Base-by-base conservation (phyloP, 2,888 invertebrate species). In the Sipunculus nudus region DNA sequence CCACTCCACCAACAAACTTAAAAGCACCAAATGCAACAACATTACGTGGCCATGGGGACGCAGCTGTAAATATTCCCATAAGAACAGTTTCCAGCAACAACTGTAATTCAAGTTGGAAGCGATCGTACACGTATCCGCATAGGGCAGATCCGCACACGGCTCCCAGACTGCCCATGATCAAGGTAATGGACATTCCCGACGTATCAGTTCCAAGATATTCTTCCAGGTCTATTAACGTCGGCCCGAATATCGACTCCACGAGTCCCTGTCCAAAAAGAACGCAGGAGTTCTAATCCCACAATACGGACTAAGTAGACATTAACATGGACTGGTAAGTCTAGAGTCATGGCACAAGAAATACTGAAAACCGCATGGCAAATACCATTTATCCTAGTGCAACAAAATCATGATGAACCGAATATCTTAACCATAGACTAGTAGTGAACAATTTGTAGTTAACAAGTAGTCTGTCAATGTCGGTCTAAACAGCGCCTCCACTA, bases 201-300 rank as follows among this genome's bases (percentile, higher is more conserved):
- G 60, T 43, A 10, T 21, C 25, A 4, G 50, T 39, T 26, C 35
- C 43, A 10, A 63, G 55, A 3, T 56, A 19, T 16, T 38, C 38
- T 21, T 61, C 63, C 56, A 63, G 32, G 47, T 57, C 55, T 8
- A 63, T 56, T 5, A 52, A 38, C 6, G 60, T 46, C 21, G 60
- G 29, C 1, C 63, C 63, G 16, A 63, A 16, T 3, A 63, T 23
- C 19, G 53, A 32, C 19, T 40, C 41, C 29, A 25, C 19, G 3
- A 63, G 26, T 29, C 59, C 63, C 63, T 63, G 54, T 13, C 8
- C 8, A n/a, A n/a, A n/a, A n/a, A n/a, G n/a, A n/a, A n/a, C n/a
- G n/a, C n/a, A n/a, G n/a, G n/a, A n/a, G n/a, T n/a, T n/a, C n/a
- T n/a, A n/a, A n/a, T n/a, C n/a, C n/a, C n/a, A n/a, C n/a, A n/a